Conservation (phyloP, 1,140 invertebrate genomes). For the Maniola jurtina region DNA sequence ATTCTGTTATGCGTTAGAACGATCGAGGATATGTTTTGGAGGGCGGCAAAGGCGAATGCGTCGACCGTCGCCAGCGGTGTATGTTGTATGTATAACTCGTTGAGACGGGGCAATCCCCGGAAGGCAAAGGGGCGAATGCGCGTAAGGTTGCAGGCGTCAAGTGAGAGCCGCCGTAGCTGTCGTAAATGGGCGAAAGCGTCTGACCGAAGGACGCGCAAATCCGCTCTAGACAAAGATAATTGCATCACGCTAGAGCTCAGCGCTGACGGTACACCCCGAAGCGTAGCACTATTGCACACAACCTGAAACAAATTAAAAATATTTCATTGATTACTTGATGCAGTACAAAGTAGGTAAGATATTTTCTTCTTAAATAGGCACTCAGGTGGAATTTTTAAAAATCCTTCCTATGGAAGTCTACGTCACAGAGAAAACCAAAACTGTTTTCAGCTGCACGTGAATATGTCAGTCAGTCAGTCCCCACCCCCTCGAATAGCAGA, state of each 20-base stretch:
- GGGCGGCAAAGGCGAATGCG: constrained; percentile 88
- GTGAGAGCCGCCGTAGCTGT: constrained; percentile 84
- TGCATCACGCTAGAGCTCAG: constrained; percentile 88
- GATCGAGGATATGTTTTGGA: constrained; percentile 88
- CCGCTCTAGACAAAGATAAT: constrained; percentile 88
- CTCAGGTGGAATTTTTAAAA: too few relatives aligned
- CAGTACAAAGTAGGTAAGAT: too few relatives aligned
- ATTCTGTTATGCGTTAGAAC: constrained; percentile 89
- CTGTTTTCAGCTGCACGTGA: background rate
- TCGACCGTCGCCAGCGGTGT: constrained; percentile 87
- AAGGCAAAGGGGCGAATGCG: constrained; percentile 90
- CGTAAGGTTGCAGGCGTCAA: constrained; percentile 90
- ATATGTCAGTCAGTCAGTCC: background rate
- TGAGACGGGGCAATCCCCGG: constrained; percentile 85
- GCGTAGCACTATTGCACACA: constrained; percentile 89
- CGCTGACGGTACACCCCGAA: constrained; percentile 86
- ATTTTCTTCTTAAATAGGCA: too few relatives aligned
- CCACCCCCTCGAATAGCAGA: too few relatives aligned
- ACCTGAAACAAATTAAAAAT: constrained; percentile 80
- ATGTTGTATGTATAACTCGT: constrained; percentile 89
- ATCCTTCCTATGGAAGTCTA: too few relatives aligned
- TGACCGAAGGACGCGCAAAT: constrained; percentile 86
- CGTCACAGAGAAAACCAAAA: too few relatives aligned
- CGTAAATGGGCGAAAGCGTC: constrained; percentile 88
- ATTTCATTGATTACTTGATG: background rate